These are phyloP conservation scores for Trachythela sp. DNA, from an alignment of 64 coral and sea anemone genomes.

Conservation along the genomic window DNA sequence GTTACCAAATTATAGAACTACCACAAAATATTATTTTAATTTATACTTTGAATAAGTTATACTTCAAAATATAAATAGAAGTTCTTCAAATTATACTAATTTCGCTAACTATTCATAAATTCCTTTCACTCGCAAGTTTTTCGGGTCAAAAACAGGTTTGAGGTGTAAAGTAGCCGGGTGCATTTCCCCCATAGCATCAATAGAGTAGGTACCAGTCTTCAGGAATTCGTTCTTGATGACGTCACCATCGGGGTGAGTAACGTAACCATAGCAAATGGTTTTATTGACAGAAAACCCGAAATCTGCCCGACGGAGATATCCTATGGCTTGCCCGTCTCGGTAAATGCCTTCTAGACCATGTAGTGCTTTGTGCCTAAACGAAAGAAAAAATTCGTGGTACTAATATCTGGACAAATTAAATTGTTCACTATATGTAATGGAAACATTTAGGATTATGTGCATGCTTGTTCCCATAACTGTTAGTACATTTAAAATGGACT, in stretches of 20 bases:
- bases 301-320: slow-evolving; percentile 83
- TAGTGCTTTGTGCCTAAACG: slow-evolving; percentile 78
- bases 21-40: too few relatives aligned
- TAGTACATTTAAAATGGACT: too few relatives aligned
- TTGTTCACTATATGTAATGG: too few relatives aligned
- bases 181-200: slow-evolving; percentile 83
- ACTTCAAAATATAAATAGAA: background rate
- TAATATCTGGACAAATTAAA: too few relatives aligned
- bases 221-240: slow-evolving; percentile 58
- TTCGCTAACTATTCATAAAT: slow-evolving; percentile 50
- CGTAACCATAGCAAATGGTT: slow-evolving; percentile 82
- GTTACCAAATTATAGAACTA: too few relatives aligned
- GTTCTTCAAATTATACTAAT: too few relatives aligned
- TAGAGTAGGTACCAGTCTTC: slow-evolving; percentile 63
- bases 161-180: slow-evolving; percentile 64
- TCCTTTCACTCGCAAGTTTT: slow-evolving; percentile 86
- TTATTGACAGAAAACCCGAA: slow-evolving; percentile 76
- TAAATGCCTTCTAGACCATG: slow-evolving; percentile 89
- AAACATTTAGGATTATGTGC: too few relatives aligned
- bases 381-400: background rate
- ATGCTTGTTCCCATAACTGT: too few relatives aligned
- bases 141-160: slow-evolving; percentile 77
- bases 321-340: slow-evolving; percentile 62
- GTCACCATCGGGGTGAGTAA: slow-evolving; percentile 64
- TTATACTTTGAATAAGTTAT: background rate